Base-by-base conservation (phyloP, 1,140 invertebrate species). In the Forficula auricularia region DNA sequence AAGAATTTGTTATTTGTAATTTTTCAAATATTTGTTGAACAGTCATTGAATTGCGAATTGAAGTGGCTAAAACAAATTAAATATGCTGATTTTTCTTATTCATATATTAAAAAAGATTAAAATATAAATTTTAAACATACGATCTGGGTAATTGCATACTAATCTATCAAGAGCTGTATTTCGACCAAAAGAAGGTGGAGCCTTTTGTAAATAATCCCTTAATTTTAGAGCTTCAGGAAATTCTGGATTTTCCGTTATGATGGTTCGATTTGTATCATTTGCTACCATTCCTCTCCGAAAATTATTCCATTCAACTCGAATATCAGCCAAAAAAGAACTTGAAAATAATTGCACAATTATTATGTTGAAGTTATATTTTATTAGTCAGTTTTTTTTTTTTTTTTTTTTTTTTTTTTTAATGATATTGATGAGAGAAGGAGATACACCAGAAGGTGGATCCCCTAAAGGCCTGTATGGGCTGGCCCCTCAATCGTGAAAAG, bases 41-140 rank as follows among this genome's bases (percentile, higher is more conserved):
- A 3, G 57, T 67, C 65, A 70, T 67, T 34, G 63, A 56, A 16
- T 56, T 61, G 22, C 54, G 57, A 14, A 68, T 67, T 19, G 51
- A 46, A 7, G 48, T 46, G 14, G 57, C 64, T 67, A 38, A 9
- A 56, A 37, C 34, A 36, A 14, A 19, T 6, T 4, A 36, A 6
- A 19, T 39, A 16, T 39, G 3, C 3, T 3, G 19, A 18, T 39
- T 14, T 19, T 6, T 9, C 6, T 39, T n/a, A 12, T 39, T 13
- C 7, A 19, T n/a, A 18, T 39, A 14, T 18, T 39, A 16, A 39
- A 6, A 7, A 15, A 44, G 18, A 19, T 16, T 36, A n/a, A n/a
- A n/a, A n/a, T n/a, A n/a, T n/a, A n/a, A n/a, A n/a, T n/a, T n/a
- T n/a, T n/a, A n/a, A n/a, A 43, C 46, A 43, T 64, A 40, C 60